Evolutionary conservation across 2,797 vertebrate species (phyloP).

Genomic region (Knipowitschia caucasica): DNA sequence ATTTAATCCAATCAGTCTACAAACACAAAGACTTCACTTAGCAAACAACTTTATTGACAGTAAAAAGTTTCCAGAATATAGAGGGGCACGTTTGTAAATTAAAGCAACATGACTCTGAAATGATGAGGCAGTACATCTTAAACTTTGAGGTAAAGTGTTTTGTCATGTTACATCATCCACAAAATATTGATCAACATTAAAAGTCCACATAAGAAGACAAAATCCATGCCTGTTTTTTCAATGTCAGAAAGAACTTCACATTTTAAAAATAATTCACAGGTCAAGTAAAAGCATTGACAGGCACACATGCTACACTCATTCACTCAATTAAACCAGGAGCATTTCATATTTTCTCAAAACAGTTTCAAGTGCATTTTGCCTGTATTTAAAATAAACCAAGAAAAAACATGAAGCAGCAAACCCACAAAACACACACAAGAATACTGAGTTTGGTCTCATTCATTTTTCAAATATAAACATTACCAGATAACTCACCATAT

Average conservation of each 20-base stretch:
- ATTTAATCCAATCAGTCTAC: not conserved
- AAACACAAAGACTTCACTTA: conserved; percentile 33
- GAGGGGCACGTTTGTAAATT: conserved; percentile 72
- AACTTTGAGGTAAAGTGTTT: conserved; percentile 83
- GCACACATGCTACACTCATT: conserved; percentile 79
- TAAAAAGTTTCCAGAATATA: conserved; percentile 80
- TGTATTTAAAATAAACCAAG: conserved; percentile 59
- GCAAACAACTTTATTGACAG: conserved; percentile 82
- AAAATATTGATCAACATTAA: conserved; percentile 78
- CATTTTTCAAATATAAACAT: conserved; percentile 66
- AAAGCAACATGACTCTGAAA: conserved; percentile 76
- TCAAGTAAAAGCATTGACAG: conserved; percentile 72
- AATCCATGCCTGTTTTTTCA: conserved; percentile 71
- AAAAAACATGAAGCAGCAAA: conserved; percentile 76
- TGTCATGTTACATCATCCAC: conserved; percentile 77
- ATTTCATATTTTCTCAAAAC: conserved; percentile 64
- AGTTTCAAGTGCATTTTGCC: conserved; percentile 76
- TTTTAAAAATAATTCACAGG: conserved; percentile 76
- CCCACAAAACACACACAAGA: conserved; percentile 72
- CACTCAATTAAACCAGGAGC: conserved; percentile 75
- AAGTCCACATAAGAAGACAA: conserved; percentile 71
- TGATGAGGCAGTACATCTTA: conserved; percentile 82
- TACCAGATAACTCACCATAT: conserved; percentile 69
- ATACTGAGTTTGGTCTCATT: conserved; percentile 81
- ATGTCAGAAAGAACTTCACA: conserved; percentile 69